Evolutionary conservation across 2,888 invertebrate species (phyloP).

Genomic region (Brachypalpus laphriformis): DNA sequence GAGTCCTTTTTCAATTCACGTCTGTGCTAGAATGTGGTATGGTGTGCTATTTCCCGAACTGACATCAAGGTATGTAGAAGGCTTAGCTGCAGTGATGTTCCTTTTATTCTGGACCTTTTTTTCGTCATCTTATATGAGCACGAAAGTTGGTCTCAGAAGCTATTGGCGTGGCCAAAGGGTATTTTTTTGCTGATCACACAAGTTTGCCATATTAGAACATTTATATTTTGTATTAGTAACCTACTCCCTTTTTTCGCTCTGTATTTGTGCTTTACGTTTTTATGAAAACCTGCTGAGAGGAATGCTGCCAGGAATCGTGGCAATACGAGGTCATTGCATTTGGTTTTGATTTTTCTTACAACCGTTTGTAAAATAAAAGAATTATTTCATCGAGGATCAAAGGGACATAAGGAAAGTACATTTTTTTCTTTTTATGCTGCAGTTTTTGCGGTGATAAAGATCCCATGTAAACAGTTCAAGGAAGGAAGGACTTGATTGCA

Average conservation of each 20-base stretch:
- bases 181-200: conserved; percentile 37
- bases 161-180: conserved; percentile 46
- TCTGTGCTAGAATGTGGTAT: conserved; percentile 16
- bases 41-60: conserved; percentile 21
- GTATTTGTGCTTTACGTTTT: neutral
- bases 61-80: conserved; percentile 59
- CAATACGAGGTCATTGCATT: conserved; percentile 61
- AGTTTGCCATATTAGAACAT: conserved; percentile 38
- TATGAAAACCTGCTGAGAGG: conserved; percentile 13
- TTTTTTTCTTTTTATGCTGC: conserved; percentile 7
- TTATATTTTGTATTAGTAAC: conserved; percentile 41
- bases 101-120: neutral
- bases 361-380: conserved; percentile 19
- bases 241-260: neutral
- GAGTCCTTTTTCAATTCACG: neutral
- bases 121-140: conserved; percentile 3
- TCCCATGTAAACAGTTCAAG: conserved; percentile 40
- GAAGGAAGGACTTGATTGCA: conserved; percentile 19
- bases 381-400: conserved; percentile 32
- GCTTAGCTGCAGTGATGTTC: conserved; percentile 43
- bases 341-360: conserved; percentile 13
- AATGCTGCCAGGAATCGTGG: conserved; percentile 47
- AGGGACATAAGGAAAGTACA: neutral
- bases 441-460: conserved; percentile 4
- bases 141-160: conserved; percentile 45